A percentile compares a stretch with the other conserved stretches of the same genome.
Conservation (phyloP, 1,140 invertebrate genomes). For the Hyposmocoma kahamanoa region DNA sequence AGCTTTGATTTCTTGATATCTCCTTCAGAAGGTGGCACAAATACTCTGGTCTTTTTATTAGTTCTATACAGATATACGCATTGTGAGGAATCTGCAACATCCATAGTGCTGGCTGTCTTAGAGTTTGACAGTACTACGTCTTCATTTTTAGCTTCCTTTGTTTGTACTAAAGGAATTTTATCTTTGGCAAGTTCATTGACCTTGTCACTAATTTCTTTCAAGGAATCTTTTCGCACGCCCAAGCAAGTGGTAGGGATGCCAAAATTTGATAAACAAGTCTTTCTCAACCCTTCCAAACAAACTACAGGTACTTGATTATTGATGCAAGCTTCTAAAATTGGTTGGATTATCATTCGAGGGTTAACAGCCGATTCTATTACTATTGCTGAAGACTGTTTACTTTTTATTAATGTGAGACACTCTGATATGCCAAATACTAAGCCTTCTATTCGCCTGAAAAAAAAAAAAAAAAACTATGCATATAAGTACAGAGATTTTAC, state of each 20-base stretch:
- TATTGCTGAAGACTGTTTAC: constrained; percentile 28
- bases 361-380: constrained; percentile 46
- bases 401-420: constrained; percentile 28
- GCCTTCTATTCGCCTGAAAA: constrained; percentile 47
- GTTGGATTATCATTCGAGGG: constrained; percentile 44
- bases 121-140: constrained; percentile 1
- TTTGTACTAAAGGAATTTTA: not conserved
- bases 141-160: not conserved
- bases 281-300: constrained; percentile 38
- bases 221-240: constrained; percentile 28
- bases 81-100: not conserved
- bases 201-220: constrained; percentile 17
- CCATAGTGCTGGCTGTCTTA: constrained; percentile 2
- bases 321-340: constrained; percentile 36
- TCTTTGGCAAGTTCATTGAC: not conserved
- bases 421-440: constrained; percentile 48
- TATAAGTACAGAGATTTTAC: not conserved
- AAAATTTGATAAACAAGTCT: constrained; percentile 28
- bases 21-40: constrained; percentile 27
- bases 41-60: constrained; percentile 46
- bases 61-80: constrained; percentile 45
- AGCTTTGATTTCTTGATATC: constrained; percentile 7
- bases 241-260: constrained; percentile 51
- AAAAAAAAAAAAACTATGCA: constrained; percentile 7
- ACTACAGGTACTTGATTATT: constrained; percentile 28